Conservation (phyloP, 2,888 invertebrate genomes). For the Drosophila nigritarsus region DNA sequence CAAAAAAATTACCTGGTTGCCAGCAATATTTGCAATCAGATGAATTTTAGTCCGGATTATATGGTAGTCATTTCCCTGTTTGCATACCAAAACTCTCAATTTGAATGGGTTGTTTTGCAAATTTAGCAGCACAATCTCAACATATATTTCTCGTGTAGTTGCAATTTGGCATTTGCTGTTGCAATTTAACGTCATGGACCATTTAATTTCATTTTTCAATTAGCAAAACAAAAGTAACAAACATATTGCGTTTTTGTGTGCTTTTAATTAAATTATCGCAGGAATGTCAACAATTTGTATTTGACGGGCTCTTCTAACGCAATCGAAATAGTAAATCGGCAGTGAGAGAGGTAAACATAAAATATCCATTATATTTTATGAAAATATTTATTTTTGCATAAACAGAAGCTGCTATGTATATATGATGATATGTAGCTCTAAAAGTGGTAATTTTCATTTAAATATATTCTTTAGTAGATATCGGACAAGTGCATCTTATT, state of each 20-base stretch:
- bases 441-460: not conserved
- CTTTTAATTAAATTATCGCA: constrained; percentile 61
- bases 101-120: not conserved
- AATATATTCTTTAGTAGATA: not conserved
- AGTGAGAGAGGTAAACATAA: not conserved
- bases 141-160: constrained; percentile 17
- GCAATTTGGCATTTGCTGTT: constrained; percentile 21
- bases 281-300: constrained; percentile 39
- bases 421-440: not conserved
- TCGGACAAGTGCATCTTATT: not conserved
- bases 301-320: constrained; percentile 15
- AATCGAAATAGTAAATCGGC: constrained; percentile 3
- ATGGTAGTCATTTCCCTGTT: not conserved
- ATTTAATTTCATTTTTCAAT: constrained; percentile 64
- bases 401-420: not conserved
- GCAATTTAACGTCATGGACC: constrained; percentile 18
- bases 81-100: not conserved
- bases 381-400: not conserved
- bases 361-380: constrained; percentile 1
- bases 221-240: constrained; percentile 45
- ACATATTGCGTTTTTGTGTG: constrained; percentile 34
- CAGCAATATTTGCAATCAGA: not conserved
- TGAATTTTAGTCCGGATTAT: not conserved
- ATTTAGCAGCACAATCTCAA: not conserved
- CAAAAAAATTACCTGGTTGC: not conserved